Evolutionary conservation across 1,140 invertebrate species (phyloP), one percentile per base, ranked within the genome.

Genomic region (Drosophila quadrilineata): DNA sequence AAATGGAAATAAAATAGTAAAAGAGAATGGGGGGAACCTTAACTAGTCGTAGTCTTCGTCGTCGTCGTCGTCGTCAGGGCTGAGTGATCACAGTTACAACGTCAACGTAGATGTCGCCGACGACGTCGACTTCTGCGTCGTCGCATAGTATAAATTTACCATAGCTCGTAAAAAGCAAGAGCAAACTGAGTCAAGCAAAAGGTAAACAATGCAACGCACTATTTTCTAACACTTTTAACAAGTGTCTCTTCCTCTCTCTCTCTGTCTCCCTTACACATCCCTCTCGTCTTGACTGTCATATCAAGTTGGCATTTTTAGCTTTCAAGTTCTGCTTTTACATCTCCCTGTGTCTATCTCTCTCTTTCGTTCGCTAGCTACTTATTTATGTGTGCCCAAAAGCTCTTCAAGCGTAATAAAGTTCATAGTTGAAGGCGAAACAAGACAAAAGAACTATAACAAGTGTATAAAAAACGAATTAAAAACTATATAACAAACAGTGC

Each of bases 151-250:
- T 64, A 64, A 57, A 65, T 64, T 57, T 73, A 73, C 31, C 57
- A 45, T 68, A 53, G 66, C 57, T 67, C 67, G 45, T 70, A 70
- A 65, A 72, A 35, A 58, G 9, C 54, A 79, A 75, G 36, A 79
- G 60, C 52, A 73, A 64, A 77, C 75, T 54, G 64, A 72, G 50
- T 85, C 79, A 85, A 84, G 75, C 79, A 72, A 85, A 85, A 85
- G 67, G 71, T 85, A 85, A 85, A 85, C 79, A 85, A 85, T 85
- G 79, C 79, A 85, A 85, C 79, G 79, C 79, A 85, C 80, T 85
- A 85, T 85, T 85, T 85, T 85, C 79, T 62, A 85, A 85, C 79
- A 86, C 79, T 85, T 53, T 85, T 71, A 79, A 77, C 75, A 85
- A 85, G 79, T 85, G 77, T 71, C 66, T 79, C 33, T 73, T 58